phyloP scores from a whole-genome alignment of 1,140 invertebrate species.

The Drosophila takahashii region DNA sequence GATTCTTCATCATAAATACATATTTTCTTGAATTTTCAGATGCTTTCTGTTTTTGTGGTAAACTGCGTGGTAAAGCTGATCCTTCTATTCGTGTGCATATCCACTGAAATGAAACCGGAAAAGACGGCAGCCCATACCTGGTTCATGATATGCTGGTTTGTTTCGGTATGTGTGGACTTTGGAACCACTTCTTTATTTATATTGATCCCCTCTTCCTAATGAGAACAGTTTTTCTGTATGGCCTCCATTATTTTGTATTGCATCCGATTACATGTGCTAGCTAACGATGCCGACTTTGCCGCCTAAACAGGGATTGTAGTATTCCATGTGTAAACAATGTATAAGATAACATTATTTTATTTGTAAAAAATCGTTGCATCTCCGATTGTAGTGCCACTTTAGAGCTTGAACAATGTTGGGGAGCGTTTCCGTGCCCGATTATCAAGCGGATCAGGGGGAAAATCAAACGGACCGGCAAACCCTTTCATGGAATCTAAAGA shows the following conservation, averaged over 20 bases:
- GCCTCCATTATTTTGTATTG: background rate
- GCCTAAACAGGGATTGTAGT: background rate
- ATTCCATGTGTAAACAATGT: too few relatives aligned
- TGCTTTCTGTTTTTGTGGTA: background rate
- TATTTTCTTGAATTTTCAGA: background rate
- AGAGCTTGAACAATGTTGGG: background rate
- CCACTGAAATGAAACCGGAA: background rate
- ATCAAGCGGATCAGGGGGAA: background rate
- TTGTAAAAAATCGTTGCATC: background rate
- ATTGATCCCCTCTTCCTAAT: background rate
- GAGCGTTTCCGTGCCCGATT: background rate
- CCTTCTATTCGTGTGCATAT: background rate
- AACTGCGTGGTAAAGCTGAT: background rate
- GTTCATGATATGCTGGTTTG: background rate
- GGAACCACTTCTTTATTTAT: background rate
- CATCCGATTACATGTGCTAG: background rate
- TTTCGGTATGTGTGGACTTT: background rate
- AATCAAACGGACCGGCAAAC: background rate
- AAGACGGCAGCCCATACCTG: background rate
- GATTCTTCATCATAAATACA: background rate
- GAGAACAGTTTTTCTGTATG: background rate
- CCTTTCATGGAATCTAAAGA: background rate
- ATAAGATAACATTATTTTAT: background rate
- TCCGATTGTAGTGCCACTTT: background rate
- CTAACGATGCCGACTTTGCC: background rate